Evolutionary conservation across 1,140 invertebrate genomes (phyloP).

Genomic region (Colletes latitarsis): DNA sequence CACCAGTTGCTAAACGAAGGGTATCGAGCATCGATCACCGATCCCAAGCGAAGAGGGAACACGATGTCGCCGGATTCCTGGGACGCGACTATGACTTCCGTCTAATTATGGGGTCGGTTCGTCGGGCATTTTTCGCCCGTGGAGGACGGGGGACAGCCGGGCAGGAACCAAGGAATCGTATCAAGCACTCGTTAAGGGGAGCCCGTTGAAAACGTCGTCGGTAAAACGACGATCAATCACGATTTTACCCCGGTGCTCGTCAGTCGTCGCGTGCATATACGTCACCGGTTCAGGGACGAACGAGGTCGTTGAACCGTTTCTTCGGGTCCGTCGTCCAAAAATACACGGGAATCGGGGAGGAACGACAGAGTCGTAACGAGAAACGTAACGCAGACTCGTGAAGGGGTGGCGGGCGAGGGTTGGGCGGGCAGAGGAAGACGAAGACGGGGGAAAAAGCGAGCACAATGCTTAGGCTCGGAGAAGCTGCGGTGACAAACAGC

Average conservation of each 20-base stretch:
- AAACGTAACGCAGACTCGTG: constrained; percentile 57
- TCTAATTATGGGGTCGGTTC: constrained; percentile 1
- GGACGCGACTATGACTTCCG: no score
- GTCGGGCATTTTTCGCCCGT: constrained; percentile 27
- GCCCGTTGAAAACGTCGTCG: constrained; percentile 23
- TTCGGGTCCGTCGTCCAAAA: constrained; percentile 54
- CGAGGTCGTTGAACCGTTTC: constrained; percentile 65
- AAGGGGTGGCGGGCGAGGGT: neutral
- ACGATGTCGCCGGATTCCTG: no score
- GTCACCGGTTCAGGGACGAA: constrained; percentile 44
- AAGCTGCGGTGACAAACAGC: constrained; percentile 59
- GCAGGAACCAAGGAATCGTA: constrained; percentile 33
- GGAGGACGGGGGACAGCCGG: neutral
- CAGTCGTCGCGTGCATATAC: constrained; percentile 34
- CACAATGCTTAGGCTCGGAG: constrained; percentile 44
- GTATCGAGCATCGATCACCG: neutral
- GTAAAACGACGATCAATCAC: constrained; percentile 62
- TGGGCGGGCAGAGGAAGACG: neutral
- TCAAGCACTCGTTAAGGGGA: constrained; percentile 53
- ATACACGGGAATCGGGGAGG: constrained; percentile 53
- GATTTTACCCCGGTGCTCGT: constrained; percentile 50
- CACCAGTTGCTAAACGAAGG: neutral
- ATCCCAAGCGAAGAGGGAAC: neutral
- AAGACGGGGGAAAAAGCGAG: constrained; percentile 5
- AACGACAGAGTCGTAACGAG: constrained; percentile 46